Percentiles rank a stretch among this genome's conserved stretches.
Conservation (phyloP, 30 jellyfish, hydroid and myxozoan genomes). For the Hydra vulgaris region DNA sequence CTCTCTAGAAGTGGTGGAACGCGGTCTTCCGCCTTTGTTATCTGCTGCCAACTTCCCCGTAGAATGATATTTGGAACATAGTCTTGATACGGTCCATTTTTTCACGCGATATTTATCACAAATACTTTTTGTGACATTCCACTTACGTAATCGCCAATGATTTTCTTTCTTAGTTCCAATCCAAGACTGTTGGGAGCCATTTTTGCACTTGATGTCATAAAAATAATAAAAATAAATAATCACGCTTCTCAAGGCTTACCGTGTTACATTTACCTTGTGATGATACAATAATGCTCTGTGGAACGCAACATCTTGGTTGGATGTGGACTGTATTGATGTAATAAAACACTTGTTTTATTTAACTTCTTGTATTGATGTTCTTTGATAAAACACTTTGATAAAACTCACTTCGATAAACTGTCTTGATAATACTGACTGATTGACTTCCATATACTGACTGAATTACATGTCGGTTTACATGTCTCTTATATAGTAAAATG, state of each 20-base stretch:
- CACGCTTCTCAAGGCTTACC: background rate
- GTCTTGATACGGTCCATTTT: background rate
- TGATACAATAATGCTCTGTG: background rate
- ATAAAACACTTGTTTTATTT: background rate
- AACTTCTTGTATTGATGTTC: background rate
- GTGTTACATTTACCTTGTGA: background rate
- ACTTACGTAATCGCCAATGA: background rate
- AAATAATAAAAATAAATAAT: no score
- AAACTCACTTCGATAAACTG: background rate
- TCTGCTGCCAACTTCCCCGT: background rate
- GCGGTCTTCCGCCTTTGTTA: background rate
- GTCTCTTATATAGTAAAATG: background rate
- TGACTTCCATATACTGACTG: background rate
- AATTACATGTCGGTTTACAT: background rate
- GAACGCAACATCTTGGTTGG: background rate
- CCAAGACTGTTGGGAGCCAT: background rate
- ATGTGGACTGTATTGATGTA: background rate
- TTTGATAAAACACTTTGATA: background rate
- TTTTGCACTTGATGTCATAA: background rate
- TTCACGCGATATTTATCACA: background rate
- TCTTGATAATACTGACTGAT: background rate
- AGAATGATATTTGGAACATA: background rate
- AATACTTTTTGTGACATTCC: background rate
- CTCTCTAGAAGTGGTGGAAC: background rate
- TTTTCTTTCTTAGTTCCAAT: background rate